Base-by-base conservation (phyloP, 2,888 invertebrate species). In the Danaus chrysippus region DNA sequence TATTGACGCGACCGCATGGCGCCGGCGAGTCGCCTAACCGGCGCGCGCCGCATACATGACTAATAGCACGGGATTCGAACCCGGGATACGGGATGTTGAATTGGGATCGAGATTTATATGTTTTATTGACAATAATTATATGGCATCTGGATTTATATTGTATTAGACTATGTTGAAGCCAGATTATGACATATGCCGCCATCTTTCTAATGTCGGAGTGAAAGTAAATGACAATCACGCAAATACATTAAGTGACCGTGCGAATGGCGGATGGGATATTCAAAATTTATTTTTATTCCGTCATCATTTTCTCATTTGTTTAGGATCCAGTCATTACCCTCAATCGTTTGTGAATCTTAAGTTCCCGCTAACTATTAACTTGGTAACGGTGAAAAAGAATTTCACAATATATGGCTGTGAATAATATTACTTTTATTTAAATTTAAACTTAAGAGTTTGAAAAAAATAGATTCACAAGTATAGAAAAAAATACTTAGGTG, bases 231-330 rank as follows among this genome's bases (percentile, higher is more conserved):
- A 34, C 73, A 73, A 76, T 86, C 90, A 89, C 88, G 90, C 86
- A 74, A 84, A 86, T 87, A 87, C 83, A 89, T 89, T 90, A 88
- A 78, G 77, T 76, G 71, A 64, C 85, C 89, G 88, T 88, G 89
- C 86, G 90, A 90, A 87, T 86, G 76, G 63, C 75, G 71, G 72
- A 68, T 71, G 68, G 76, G 76, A 77, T 79, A 79, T 83, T 78
- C 77, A 75, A 75, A 77, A 70, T 66, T n/a, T 42, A 59, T 72
- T 71, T 72, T 74, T 73, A 73, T 76, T 73, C 73, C 78, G 78
- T 82, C 86, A 87, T 87, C 83, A 83, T 79, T 78, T 82, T 81
- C 84, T 80, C 86, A 83, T 88, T 83, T 84, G 68, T 66, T 68
- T 69, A 68, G 66, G 69, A 72, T 74, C 63, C 71, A 72, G 74